Percentiles rank a stretch among this genome's conserved stretches.
Conservation (phyloP, 2,888 invertebrate species). For the Neoitamus cyanurus region DNA sequence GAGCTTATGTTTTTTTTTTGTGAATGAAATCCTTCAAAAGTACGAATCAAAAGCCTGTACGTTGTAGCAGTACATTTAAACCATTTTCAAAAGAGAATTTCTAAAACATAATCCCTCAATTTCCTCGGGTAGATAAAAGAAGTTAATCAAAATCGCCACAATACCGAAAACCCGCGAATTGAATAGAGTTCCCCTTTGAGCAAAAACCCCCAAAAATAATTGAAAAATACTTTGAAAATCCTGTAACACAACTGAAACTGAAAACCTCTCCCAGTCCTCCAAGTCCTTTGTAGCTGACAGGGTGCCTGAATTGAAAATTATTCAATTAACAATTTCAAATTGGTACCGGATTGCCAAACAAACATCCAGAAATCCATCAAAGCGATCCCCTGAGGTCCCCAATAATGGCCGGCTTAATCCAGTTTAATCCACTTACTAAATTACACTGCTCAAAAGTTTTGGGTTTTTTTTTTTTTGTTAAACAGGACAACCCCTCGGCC, state of each 20-base stretch:
- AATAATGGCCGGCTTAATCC: conserved; percentile 51
- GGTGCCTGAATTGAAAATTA: conserved; percentile 36
- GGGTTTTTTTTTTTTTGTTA: not conserved
- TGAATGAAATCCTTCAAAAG: too few relatives aligned
- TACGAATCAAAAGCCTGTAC: not conserved
- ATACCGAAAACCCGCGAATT: not conserved
- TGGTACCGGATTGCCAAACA: conserved; percentile 24
- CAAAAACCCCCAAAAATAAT: conserved; percentile 26
- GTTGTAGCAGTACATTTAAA: not conserved
- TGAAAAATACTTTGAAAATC: conserved; percentile 6
- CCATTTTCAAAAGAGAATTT: not conserved
- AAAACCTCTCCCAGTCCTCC: not conserved
- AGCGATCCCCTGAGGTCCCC: conserved; percentile 47
- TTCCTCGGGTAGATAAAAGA: not conserved
- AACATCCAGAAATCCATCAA: conserved; percentile 36
- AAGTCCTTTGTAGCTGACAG: not conserved
- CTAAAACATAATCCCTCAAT: not conserved
- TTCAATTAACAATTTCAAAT: conserved; percentile 47
- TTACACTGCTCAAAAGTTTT: conserved; percentile 40
- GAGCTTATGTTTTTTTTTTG: too few relatives aligned
- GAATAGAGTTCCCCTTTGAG: not conserved
- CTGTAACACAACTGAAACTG: not conserved
- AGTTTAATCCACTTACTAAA: conserved; percentile 51
- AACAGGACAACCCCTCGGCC: not conserved
- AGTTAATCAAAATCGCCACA: not conserved